A percentile compares a stretch with the other conserved stretches of the same genome.
These are phyloP conservation scores for Rhagonycha lutea DNA, from an alignment of 2,888 invertebrate species.

Conservation along the genomic window DNA sequence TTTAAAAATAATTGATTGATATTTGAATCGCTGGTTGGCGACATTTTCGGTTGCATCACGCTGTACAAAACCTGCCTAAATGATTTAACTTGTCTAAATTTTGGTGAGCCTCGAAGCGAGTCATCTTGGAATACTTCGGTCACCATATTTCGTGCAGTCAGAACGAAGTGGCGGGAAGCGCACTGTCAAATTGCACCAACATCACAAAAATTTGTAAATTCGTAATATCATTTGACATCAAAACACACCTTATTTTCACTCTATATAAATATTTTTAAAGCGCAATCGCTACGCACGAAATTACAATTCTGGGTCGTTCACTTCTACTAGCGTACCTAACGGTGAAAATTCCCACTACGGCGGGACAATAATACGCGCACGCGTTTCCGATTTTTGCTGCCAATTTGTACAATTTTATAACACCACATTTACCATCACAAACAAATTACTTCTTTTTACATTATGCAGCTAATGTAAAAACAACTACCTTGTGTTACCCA, in stretches of 20 bases:
- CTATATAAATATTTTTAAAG: constrained; percentile 8
- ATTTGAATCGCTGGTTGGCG: neutral
- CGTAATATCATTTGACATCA: neutral
- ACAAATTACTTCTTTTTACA: neutral
- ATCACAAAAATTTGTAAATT: neutral
- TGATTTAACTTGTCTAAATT: neutral
- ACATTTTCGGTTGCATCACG: neutral
- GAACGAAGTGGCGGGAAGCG: constrained; percentile 16
- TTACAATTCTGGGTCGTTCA: constrained; percentile 23
- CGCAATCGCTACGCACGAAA: constrained; percentile 6
- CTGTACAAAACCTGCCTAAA: neutral
- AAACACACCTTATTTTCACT: neutral
- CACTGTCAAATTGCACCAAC: constrained; percentile 10
- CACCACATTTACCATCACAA: neutral
- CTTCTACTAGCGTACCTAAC: constrained; percentile 15
- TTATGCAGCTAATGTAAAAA: neutral
- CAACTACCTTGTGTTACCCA: neutral
- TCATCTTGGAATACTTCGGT: neutral
- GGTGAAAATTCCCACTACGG: constrained; percentile 12
- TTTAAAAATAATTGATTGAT: constrained; percentile 7
- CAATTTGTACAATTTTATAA: neutral
- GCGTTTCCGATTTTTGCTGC: neutral
- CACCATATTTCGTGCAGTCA: constrained; percentile 35
- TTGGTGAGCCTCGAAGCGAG: neutral
- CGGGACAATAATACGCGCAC: constrained; percentile 2